These are phyloP conservation scores for Pegoplata infirma DNA, from an alignment of 2,888 invertebrate species.

Conservation along the genomic window DNA sequence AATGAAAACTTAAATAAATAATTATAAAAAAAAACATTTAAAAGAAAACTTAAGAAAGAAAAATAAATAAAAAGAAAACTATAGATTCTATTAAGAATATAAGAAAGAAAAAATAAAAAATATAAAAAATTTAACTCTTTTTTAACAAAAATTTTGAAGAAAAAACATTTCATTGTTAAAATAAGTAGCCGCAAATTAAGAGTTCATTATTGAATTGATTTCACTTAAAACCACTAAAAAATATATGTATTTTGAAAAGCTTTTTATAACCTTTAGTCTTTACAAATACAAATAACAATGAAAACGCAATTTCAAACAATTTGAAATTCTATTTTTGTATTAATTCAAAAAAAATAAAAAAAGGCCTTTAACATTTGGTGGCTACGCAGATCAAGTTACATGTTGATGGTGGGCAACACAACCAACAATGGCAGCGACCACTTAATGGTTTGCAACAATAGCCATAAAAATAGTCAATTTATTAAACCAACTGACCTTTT, in stretches of 20 bases:
- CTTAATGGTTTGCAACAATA: slow-evolving; percentile 46
- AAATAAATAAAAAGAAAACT: background rate
- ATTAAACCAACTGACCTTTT: slow-evolving; percentile 50
- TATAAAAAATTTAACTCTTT: slow-evolving; percentile 23
- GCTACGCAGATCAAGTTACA: slow-evolving; percentile 48
- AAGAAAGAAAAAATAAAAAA: slow-evolving; percentile 2
- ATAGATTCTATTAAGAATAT: background rate
- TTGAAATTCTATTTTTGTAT: background rate
- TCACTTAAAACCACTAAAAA: background rate
- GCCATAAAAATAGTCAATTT: slow-evolving; percentile 55
- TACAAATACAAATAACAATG: slow-evolving; percentile 4
- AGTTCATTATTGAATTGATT: slow-evolving; percentile 21
- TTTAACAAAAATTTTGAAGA: background rate
- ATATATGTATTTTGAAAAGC: slow-evolving; percentile 8
- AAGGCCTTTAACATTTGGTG: slow-evolving; percentile 27
- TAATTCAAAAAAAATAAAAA: background rate
- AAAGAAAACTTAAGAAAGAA: slow-evolving; percentile 6
- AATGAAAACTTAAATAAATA: slow-evolving; percentile 25
- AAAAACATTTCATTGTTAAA: background rate
- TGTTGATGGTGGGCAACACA: slow-evolving; percentile 3
- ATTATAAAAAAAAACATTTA: background rate
- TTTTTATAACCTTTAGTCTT: slow-evolving; percentile 26
- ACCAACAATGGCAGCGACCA: slow-evolving; percentile 33
- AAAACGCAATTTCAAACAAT: background rate
- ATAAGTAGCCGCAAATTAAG: slow-evolving; percentile 12